Conservation (phyloP, 2,888 invertebrate species). For the Harpalus rubripes region DNA sequence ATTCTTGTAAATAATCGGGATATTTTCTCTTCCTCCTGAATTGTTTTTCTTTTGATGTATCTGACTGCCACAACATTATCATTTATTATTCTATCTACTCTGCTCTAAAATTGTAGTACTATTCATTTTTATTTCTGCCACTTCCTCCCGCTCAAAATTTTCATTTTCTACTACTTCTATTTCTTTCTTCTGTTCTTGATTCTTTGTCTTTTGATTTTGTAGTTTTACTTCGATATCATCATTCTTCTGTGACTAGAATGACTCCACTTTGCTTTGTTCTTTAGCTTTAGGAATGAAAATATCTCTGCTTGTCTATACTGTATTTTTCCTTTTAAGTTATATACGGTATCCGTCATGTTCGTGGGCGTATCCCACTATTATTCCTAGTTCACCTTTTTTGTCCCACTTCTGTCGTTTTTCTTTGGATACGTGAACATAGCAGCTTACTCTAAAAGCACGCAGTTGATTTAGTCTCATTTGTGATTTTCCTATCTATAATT, state of each 20-base stretch:
- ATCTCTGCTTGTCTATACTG: background rate
- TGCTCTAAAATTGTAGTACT: background rate
- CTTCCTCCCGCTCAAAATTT: no score
- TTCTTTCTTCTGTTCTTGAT: background rate
- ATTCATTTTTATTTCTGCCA: background rate
- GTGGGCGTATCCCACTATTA: conserved; percentile 3
- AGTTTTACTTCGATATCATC: background rate
- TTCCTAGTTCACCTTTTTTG: background rate
- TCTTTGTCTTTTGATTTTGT: background rate
- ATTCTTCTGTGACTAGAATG: background rate
- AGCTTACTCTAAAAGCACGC: background rate
- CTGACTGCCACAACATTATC: no score
- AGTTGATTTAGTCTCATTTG: background rate
- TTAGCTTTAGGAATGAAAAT: background rate
- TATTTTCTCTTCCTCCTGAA: no score
- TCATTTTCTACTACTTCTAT: no score
- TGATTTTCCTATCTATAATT: background rate
- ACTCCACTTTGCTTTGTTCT: background rate
- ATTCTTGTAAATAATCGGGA: no score
- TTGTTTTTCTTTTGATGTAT: no score
- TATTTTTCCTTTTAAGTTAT: background rate
- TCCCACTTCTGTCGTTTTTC: background rate
- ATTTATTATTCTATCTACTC: no score
- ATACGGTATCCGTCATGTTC: background rate
- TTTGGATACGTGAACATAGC: no score